Evolutionary conservation across 2,888 invertebrate species (phyloP).

Genomic region (Dasysyrphus albostriatus): DNA sequence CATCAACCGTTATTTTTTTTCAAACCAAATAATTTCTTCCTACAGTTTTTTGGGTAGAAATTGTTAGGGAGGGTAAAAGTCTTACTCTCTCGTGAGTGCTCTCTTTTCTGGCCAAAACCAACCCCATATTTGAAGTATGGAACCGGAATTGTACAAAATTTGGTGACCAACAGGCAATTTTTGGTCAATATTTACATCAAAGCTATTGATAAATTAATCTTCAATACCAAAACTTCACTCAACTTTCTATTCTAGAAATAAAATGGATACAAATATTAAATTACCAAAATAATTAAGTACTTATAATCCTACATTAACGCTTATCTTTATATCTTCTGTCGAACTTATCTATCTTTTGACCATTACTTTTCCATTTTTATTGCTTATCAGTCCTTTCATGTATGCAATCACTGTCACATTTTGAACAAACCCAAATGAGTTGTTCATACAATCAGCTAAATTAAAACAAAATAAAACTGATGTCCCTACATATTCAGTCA

Average conservation of each 20-base stretch:
- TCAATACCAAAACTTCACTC: background rate
- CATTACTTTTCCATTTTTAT: slow-evolving; percentile 58
- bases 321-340: slow-evolving; percentile 1
- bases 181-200: too few relatives aligned
- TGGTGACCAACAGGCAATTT: too few relatives aligned
- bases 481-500: too few relatives aligned
- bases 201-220: too few relatives aligned
- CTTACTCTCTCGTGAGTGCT: too few relatives aligned
- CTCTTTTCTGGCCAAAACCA: too few relatives aligned
- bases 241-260: background rate
- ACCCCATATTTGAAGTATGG: too few relatives aligned
- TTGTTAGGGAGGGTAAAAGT: too few relatives aligned
- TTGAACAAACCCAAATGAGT: slow-evolving; percentile 43
- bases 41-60: too few relatives aligned
- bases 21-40: too few relatives aligned
- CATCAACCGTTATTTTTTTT: too few relatives aligned
- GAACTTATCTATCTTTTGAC: slow-evolving; percentile 31
- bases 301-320: background rate
- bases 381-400: slow-evolving; percentile 43
- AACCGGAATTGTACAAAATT: too few relatives aligned
- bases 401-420: slow-evolving; percentile 59
- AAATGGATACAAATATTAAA: slow-evolving; percentile 5
- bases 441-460: slow-evolving; percentile 46
- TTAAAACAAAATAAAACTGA: slow-evolving; percentile 32
- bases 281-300: slow-evolving; percentile 20